Conservation (phyloP, 1,140 invertebrate genomes). For the Ceratoteleas bidentatus region DNA sequence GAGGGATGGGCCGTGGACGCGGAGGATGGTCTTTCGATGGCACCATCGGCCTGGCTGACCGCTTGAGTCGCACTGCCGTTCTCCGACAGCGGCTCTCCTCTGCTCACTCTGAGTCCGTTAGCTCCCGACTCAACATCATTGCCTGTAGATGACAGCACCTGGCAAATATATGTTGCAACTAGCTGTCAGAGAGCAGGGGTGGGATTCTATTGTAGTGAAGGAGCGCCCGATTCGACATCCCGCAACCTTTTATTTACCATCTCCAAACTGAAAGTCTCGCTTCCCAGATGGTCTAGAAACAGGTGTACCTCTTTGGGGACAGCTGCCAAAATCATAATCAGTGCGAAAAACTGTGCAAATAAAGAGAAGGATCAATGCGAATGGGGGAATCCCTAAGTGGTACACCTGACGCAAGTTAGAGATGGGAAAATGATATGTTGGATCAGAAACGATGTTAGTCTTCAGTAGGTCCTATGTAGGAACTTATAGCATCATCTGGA, state of each 20-base stretch:
- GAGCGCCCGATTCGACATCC: constrained; percentile 68
- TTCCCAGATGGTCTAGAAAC: constrained; percentile 14
- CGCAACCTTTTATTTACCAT: constrained; percentile 33
- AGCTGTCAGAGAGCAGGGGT: constrained; percentile 82
- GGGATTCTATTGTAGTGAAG: constrained; percentile 79
- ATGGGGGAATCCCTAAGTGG: constrained; percentile 1
- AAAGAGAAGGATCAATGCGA: not conserved
- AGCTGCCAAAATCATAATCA: not conserved
- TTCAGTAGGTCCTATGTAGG: no score
- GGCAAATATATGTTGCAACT: constrained; percentile 83
- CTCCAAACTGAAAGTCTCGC: not conserved
- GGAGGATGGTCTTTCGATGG: constrained; percentile 79
- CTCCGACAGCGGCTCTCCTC: constrained; percentile 77
- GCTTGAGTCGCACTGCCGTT: constrained; percentile 71
- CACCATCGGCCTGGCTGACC: constrained; percentile 70
- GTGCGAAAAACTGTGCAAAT: not conserved
- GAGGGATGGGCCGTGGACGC: constrained; percentile 80
- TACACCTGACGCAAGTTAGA: constrained; percentile 8
- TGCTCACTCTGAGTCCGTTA: constrained; percentile 82
- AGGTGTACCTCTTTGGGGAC: constrained; percentile 21
- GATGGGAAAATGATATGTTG: not conserved
- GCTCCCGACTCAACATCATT: constrained; percentile 82
- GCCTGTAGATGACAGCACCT: constrained; percentile 84
- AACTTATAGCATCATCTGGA: no score
- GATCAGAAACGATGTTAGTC: not conserved